These are phyloP conservation scores for Calyptomena viridis DNA, from an alignment of 2,113 vertebrate species.

Conservation along the genomic window DNA sequence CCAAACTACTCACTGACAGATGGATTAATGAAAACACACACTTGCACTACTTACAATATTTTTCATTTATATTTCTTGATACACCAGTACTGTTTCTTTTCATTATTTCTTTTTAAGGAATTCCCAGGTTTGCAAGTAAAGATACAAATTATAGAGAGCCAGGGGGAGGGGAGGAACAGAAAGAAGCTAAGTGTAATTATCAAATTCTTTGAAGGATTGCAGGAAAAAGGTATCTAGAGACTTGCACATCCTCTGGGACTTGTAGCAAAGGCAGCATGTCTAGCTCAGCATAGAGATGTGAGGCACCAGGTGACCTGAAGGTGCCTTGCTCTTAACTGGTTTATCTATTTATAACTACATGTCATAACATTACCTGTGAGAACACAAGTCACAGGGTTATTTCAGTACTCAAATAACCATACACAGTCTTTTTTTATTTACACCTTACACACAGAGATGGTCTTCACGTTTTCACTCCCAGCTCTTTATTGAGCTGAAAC, in stretches of 20 bases:
- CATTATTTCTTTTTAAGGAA: not conserved
- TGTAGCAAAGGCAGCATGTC: not conserved
- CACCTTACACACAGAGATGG: not conserved
- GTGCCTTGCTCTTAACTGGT: slow-evolving; percentile 9
- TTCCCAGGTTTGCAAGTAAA: not conserved
- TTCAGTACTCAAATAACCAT: not conserved
- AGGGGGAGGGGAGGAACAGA: not conserved
- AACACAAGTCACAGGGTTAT: not conserved
- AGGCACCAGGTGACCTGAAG: slow-evolving; percentile 32
- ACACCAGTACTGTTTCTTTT: not conserved
- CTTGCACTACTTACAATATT: slow-evolving; percentile 6
- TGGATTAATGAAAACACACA: slow-evolving; percentile 59
- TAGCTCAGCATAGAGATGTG: slow-evolving; percentile 8
- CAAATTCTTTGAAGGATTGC: not conserved
- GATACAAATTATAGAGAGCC: not conserved
- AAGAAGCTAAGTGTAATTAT: not conserved
- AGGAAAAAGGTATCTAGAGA: not conserved
- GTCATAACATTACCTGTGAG: slow-evolving; percentile 26
- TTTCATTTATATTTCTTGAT: slow-evolving; percentile 23
- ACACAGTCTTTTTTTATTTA: not conserved
- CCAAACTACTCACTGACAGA: slow-evolving; percentile 49
- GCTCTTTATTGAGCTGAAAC: not conserved
- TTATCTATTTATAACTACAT: slow-evolving; percentile 45
- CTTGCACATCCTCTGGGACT: not conserved
- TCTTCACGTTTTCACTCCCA: not conserved